Base-by-base conservation (phyloP, 1,140 invertebrate species). In the Calliphora vicina region DNA sequence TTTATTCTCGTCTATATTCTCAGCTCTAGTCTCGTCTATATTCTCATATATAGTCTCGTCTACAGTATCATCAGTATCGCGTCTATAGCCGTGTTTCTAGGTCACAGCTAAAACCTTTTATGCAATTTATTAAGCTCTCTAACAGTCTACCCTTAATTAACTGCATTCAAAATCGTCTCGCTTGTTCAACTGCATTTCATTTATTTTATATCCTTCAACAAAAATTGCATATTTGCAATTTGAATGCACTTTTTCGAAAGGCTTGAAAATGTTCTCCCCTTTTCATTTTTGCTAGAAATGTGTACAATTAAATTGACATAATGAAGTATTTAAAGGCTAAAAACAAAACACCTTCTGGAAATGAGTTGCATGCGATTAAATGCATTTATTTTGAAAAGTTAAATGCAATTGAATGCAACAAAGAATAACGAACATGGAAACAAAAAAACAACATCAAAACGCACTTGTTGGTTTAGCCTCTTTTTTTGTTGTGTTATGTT, bases 361-460 rank as follows among this genome's bases (percentile, higher is more conserved):
- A 13, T 17, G 17, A 50, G 17, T 50, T 50, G 45, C 45, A 50
- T 50, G 5, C 12, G 45, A 4, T 35, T 5, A 50, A 50, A 50
- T 50, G 45, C 45, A 50, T 67, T 67, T 12, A 6, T 20, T 67
- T n/a, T n/a, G n/a, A n/a, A 23, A 25, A 67, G 61, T 23, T 23
- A 35, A 78, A 78, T 43, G 35, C 74, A 78, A 42, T 67, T 67
- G 61, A 67, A 67, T 67, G 61, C 61, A 50, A 50, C 12, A 50
- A 50, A 50, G 17, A 50, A 12, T 17, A 12, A n/a, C n/a, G n/a
- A n/a, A n/a, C n/a, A n/a, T n/a, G n/a, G n/a, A n/a, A n/a, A n/a
- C 0, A 50, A 50, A 4, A 50, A n/a, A 50, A 29, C 42, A 43
- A 43, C 74, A 26, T 43, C 35, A 42, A 78, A 45, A 67, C 23